A percentile compares a stretch with the other conserved stretches of the same genome.
These are phyloP conservation scores for Semotilus atromaculatus DNA, from an alignment of 2,797 vertebrate species.

Conservation along the genomic window DNA sequence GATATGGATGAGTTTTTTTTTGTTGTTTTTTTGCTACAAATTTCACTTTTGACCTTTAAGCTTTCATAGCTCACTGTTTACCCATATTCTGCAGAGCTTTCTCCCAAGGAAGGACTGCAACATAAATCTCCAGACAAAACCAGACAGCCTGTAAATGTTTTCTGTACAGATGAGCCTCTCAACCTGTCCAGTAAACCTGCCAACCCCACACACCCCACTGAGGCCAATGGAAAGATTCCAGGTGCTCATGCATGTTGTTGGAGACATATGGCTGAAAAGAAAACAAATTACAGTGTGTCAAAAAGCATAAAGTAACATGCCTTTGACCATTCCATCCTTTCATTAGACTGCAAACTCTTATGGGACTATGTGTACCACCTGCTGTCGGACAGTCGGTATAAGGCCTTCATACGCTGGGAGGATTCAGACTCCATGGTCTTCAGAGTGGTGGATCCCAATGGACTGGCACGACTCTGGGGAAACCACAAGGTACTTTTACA, in stretches of 20 bases:
- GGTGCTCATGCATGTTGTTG: slow-evolving; percentile 70
- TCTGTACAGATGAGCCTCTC: slow-evolving; percentile 68
- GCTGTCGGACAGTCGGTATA: slow-evolving; percentile 84
- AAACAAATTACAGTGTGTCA: neutral
- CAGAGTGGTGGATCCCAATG: slow-evolving; percentile 86
- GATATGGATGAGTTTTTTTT: neutral
- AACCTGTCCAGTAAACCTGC: slow-evolving; percentile 75
- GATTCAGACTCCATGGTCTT: slow-evolving; percentile 83
- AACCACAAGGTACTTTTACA: slow-evolving; percentile 85
- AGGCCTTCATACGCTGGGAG: slow-evolving; percentile 89
- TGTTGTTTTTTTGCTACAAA: neutral
- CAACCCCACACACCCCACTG: slow-evolving; percentile 48
- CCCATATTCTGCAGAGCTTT: slow-evolving; percentile 24
- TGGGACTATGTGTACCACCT: slow-evolving; percentile 92
- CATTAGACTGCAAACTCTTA: slow-evolving; percentile 87
- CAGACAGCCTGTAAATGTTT: slow-evolving; percentile 31
- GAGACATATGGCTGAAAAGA: neutral
- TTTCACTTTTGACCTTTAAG: neutral
- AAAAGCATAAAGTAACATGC: neutral
- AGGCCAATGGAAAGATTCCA: slow-evolving; percentile 83
- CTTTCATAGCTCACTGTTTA: neutral
- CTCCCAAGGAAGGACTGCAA: slow-evolving; percentile 1
- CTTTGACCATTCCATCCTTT: neutral
- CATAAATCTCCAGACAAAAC: slow-evolving; percentile 32
- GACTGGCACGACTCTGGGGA: slow-evolving; percentile 91